These are phyloP conservation scores for Drosophila incognita DNA, from an alignment of 2,888 invertebrate genomes.

Conservation along the genomic window DNA sequence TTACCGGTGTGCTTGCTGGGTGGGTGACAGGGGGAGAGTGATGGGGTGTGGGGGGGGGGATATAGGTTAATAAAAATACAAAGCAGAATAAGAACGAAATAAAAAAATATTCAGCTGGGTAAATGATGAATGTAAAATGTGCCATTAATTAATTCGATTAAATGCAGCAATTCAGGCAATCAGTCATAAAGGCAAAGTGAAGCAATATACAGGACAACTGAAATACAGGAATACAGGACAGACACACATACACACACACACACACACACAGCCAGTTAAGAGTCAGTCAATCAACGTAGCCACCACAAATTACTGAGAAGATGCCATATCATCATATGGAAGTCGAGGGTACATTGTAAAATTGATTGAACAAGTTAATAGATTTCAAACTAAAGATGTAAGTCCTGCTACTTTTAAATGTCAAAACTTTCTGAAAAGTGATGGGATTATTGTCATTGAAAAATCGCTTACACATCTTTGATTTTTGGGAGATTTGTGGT, in stretches of 20 bases:
- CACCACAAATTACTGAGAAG: constrained; percentile 36
- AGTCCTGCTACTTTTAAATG: neutral
- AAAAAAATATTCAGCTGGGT: constrained; percentile 62
- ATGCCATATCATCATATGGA: constrained; percentile 3
- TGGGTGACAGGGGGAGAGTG: neutral
- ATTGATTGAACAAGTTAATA: constrained; percentile 4
- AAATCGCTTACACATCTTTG: neutral
- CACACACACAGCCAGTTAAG: constrained; percentile 31
- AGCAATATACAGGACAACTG: constrained; percentile 18
- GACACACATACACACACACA: neutral
- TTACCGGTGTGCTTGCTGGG: neutral
- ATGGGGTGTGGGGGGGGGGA: neutral
- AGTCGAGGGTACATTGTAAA: constrained; percentile 1
- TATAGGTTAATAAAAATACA: constrained; percentile 61
- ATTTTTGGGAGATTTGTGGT: neutral
- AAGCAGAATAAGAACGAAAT: constrained; percentile 53
- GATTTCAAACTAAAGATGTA: neutral
- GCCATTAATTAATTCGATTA: constrained; percentile 81
- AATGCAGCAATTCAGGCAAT: constrained; percentile 73
- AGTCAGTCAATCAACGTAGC: constrained; percentile 46
- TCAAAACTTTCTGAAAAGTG: neutral
- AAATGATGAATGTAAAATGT: constrained; percentile 79
- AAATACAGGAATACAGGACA: constrained; percentile 9
- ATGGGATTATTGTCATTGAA: no score
- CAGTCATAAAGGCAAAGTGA: constrained; percentile 58